These are phyloP conservation scores for Lysandra coridon DNA, from an alignment of 2,888 invertebrate genomes.

Conservation along the genomic window DNA sequence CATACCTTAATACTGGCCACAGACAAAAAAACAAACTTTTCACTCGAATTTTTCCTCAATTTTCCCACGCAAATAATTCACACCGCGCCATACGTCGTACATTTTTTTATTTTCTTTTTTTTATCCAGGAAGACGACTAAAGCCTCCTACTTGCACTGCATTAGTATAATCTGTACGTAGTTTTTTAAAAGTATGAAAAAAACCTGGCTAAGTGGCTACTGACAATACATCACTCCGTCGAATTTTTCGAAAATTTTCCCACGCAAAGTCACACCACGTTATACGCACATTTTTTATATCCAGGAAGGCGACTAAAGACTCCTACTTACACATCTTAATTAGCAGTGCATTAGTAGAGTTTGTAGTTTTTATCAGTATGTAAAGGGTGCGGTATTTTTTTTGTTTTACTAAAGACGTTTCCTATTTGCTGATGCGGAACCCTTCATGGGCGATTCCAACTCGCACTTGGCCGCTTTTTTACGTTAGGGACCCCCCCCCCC, in stretches of 20 bases:
- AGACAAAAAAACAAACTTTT: neutral
- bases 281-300: neutral
- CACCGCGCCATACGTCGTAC: no score
- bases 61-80: neutral
- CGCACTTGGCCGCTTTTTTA: no score
- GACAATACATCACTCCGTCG: neutral
- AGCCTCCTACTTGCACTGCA: neutral
- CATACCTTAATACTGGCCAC: no score
- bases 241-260: neutral
- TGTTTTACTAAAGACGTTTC: no score
- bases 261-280: neutral
- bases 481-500: no score
- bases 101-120: neutral
- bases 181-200: neutral
- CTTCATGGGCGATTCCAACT: no score
- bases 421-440: no score
- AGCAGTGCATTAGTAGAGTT: neutral
- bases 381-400: neutral
- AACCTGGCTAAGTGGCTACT: neutral
- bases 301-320: neutral
- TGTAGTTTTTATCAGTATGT: neutral
- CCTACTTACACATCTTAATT: neutral
- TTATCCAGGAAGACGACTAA: neutral
- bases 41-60: neutral
- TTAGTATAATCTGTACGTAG: neutral